Evolutionary conservation across 2,797 vertebrate species (phyloP), one percentile per base, ranked within the genome.

Genomic region (Aulostomus chinensis): DNA sequence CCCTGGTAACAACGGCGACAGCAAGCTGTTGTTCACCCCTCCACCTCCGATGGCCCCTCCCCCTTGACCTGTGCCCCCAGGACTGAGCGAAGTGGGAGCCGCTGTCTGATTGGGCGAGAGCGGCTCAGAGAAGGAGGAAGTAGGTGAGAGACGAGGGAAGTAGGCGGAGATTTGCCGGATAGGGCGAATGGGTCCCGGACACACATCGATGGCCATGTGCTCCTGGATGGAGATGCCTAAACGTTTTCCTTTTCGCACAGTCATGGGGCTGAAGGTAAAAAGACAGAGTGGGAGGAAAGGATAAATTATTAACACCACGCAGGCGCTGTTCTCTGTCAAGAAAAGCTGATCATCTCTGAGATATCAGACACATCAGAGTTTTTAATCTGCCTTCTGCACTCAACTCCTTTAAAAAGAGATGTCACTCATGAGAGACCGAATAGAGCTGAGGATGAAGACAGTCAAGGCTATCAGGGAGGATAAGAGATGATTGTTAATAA

Each of bases 201-300:
- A 94, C 57, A 93, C 92, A 0, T 94, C 76, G 15, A 94, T 94
- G 68, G 93, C 93, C 93, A 94, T 92, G 87, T 94, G 90, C 81
- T 94, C 93, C 90, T 90, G 92, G 81, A 93, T 93, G 88, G 89
- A 90, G 83, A 93, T 88, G 83, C 53, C 89, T 55, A 92, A 83
- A 47, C 83, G 65, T 61, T 85, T 91, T 33, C 89, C 88, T 75
- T 88, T 91, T 3, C 79, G 76, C 22, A 82, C 90, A 7, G 77
- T 81, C 89, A 91, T 92, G 12, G 75, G 78, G 85, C 88, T 89
- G 15, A 4, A 49, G 31, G 18, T 31, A n/a, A 3, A 35, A 35
- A 47, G 11, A 14, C n/a, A 38, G 9, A 38, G 26, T 25, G 18
- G 16, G 7, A 34, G 8, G 29, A 7, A 33, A 24, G 16, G 14